phyloP scores from a whole-genome alignment of 1,140 invertebrate genomes.

The Papilio helenus region DNA sequence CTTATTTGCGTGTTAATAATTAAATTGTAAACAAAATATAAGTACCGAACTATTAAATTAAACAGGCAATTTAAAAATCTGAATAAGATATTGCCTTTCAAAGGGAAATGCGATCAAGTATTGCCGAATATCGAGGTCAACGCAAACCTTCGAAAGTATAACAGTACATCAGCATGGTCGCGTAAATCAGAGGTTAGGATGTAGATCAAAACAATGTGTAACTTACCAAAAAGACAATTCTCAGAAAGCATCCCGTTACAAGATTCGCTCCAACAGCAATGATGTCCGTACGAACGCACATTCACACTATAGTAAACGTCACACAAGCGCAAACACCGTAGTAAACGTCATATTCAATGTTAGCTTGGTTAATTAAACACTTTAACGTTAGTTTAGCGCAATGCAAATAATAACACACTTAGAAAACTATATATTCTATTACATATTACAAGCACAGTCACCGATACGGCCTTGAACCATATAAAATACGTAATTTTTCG shows the following conservation, averaged over 20 bases:
- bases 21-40: neutral
- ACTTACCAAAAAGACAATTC: slow-evolving; percentile 74
- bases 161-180: slow-evolving; percentile 52
- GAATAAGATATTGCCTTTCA: slow-evolving; percentile 57
- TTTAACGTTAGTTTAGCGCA: slow-evolving; percentile 64
- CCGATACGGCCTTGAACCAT: slow-evolving; percentile 65
- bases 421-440: slow-evolving; percentile 59
- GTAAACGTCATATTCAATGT: slow-evolving; percentile 80
- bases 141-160: slow-evolving; percentile 47
- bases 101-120: slow-evolving; percentile 53
- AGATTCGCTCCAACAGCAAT: slow-evolving; percentile 78
- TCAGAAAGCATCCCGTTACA: slow-evolving; percentile 74
- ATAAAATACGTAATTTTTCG: slow-evolving; percentile 77
- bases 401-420: slow-evolving; percentile 67
- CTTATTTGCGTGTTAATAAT: neutral
- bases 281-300: slow-evolving; percentile 67
- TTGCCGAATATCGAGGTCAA: slow-evolving; percentile 64
- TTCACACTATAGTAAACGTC: slow-evolving; percentile 78
- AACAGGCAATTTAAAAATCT: slow-evolving; percentile 39
- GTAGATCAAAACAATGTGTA: slow-evolving; percentile 65
- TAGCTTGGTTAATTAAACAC: slow-evolving; percentile 74
- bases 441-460: slow-evolving; percentile 58
- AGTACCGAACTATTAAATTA: neutral
- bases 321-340: slow-evolving; percentile 70
- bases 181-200: slow-evolving; percentile 59